Conservation (phyloP, 2,888 invertebrate species). For the Polia nebulosa region DNA sequence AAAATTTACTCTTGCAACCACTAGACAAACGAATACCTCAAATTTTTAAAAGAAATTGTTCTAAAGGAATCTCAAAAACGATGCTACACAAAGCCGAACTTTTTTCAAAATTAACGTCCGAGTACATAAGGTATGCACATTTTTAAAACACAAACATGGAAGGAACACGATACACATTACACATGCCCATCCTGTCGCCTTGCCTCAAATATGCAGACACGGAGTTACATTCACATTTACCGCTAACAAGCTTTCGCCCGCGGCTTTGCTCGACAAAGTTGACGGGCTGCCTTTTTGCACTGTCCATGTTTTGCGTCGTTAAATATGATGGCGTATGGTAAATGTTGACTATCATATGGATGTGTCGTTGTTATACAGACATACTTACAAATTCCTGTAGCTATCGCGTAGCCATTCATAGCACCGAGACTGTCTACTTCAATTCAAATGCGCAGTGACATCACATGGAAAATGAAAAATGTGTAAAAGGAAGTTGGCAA, state of each 20-base stretch:
- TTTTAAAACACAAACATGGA: constrained; percentile 4
- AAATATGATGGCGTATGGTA: constrained; percentile 35
- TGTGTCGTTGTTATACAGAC: background rate
- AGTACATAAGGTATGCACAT: constrained; percentile 8
- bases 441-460: background rate
- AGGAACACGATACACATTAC: constrained; percentile 19
- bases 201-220: constrained; percentile 49
- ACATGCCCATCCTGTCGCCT: constrained; percentile 19
- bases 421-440: background rate
- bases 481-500: no score
- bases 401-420: background rate
- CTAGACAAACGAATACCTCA: no score
- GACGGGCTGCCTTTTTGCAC: constrained; percentile 37
- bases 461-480: background rate
- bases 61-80: no score
- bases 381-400: background rate
- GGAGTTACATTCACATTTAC: constrained; percentile 47
- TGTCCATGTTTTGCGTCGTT: constrained; percentile 52
- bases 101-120: no score
- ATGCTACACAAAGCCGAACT: no score
- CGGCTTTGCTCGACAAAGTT: constrained; percentile 48
- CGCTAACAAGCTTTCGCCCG: constrained; percentile 56
- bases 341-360: background rate
- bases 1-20: no score
- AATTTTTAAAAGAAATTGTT: no score